Conservation (phyloP, 2,888 invertebrate species). For the Pherbina coryleti region DNA sequence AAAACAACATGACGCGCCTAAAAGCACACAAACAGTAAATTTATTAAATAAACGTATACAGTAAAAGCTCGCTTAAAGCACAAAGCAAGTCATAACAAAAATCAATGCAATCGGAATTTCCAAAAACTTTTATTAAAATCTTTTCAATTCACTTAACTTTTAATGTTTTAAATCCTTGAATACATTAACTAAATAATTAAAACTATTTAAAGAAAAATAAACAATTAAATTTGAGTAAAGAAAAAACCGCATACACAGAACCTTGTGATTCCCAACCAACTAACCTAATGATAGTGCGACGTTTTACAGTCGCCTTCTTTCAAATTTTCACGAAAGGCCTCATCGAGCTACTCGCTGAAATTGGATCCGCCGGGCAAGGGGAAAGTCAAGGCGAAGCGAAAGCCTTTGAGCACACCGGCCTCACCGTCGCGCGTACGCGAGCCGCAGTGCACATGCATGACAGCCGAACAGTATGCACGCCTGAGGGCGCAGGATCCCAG, state of each 20-base stretch:
- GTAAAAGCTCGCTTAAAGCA: constrained; percentile 15
- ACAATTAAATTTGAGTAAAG: constrained; percentile 24
- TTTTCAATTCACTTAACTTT: not conserved
- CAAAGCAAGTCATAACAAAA: not conserved
- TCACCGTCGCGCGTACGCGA: constrained; percentile 88
- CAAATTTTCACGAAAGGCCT: constrained; percentile 97
- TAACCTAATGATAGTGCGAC: constrained; percentile 74
- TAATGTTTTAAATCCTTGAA: constrained; percentile 15
- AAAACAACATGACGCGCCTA: constrained; percentile 30
- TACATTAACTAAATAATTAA: constrained; percentile 41
- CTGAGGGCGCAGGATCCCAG: constrained; percentile 73
- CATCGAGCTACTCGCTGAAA: constrained; percentile 95
- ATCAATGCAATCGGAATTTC: constrained; percentile 2
- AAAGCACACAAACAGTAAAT: constrained; percentile 15
- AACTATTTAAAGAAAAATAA: constrained; percentile 43
- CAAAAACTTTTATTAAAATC: not conserved
- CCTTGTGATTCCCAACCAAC: constrained; percentile 71
- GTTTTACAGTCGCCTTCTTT: constrained; percentile 94
- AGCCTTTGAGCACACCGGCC: constrained; percentile 92
- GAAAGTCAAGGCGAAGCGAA: constrained; percentile 89
- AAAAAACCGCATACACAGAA: constrained; percentile 69
- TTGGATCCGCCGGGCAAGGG: constrained; percentile 90
- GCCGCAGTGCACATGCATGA: constrained; percentile 96
- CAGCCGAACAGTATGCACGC: constrained; percentile 90
- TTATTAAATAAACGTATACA: not conserved